These are phyloP conservation scores for Accipiter cooperii DNA, from an alignment of 2,113 vertebrate species.

Conservation along the genomic window DNA sequence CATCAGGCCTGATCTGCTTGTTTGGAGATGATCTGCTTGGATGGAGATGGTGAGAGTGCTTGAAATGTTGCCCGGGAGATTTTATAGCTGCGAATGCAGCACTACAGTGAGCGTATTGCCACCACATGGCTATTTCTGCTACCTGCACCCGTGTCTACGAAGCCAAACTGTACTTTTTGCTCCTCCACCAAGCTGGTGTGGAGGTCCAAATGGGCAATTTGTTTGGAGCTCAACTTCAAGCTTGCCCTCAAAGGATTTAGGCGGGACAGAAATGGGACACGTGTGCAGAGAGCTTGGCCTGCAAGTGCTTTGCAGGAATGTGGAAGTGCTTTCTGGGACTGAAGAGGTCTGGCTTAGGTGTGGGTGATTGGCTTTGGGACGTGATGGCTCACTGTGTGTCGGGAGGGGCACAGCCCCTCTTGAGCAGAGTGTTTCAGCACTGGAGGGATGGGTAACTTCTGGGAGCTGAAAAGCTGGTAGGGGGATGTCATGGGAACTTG, in stretches of 20 bases:
- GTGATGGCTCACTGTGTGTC: not conserved
- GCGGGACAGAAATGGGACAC: not conserved
- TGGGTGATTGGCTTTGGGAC: not conserved
- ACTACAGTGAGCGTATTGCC: not conserved
- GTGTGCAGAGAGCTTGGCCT: not conserved
- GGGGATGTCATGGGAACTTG: not conserved
- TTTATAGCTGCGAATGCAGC: not conserved
- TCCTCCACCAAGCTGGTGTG: fast-evolving
- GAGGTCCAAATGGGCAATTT: not conserved
- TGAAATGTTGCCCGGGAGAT: not conserved
- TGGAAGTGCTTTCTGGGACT: not conserved
- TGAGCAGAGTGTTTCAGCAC: not conserved
- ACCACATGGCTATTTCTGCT: not conserved
- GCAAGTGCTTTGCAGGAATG: not conserved
- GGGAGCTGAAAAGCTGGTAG: not conserved
- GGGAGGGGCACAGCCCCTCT: not conserved
- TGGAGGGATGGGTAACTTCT: not conserved
- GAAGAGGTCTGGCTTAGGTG: not conserved
- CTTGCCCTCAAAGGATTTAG: not conserved
- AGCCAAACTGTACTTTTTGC: fast-evolving
- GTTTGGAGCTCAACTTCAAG: not conserved
- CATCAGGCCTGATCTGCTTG: not conserved
- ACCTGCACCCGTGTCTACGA: not conserved
- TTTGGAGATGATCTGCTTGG: not conserved
- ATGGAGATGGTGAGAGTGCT: not conserved